phyloP scores from a whole-genome alignment of 2,797 vertebrate genomes.

The Phataginus tetradactyla region DNA sequence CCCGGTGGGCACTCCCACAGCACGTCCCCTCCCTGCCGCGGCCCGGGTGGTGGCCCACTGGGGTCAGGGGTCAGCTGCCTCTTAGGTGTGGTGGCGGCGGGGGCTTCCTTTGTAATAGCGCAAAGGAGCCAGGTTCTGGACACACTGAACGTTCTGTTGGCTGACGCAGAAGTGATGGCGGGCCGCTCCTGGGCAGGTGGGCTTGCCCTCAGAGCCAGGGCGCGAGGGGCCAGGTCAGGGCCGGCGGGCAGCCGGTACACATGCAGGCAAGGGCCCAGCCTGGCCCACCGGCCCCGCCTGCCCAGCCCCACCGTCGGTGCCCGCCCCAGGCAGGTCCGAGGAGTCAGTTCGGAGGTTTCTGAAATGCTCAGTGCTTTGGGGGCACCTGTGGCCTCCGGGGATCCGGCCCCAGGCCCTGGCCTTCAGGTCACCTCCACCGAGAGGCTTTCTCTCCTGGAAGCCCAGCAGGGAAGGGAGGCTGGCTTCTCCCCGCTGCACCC shows the following conservation, averaged over 20 bases:
- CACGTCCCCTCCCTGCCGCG: background rate
- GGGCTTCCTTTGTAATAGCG: background rate
- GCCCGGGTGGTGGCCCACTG: background rate
- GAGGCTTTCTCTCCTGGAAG: background rate
- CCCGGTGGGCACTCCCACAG: background rate
- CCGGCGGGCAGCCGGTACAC: rapidly evolving
- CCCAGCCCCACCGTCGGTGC: too few relatives aligned
- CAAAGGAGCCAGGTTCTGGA: background rate
- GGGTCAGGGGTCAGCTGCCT: background rate
- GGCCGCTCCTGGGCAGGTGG: background rate
- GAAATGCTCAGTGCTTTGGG: background rate
- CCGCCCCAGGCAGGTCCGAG: too few relatives aligned
- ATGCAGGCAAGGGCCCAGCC: background rate
- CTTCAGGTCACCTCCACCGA: background rate
- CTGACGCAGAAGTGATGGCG: too few relatives aligned
- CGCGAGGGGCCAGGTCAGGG: background rate
- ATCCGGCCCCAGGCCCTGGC: background rate
- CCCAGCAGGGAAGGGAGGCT: background rate
- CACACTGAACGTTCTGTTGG: rapidly evolving
- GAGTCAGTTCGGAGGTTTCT: too few relatives aligned
- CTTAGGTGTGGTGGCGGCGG: too few relatives aligned
- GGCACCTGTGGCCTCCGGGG: background rate
- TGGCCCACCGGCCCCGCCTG: rapidly evolving
- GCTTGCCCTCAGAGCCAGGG: background rate
- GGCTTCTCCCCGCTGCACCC: rapidly evolving